Evolutionary conservation across 2,113 vertebrate species (phyloP), one percentile per base, ranked within the genome.

Genomic region (Atherinomorus stipes): DNA sequence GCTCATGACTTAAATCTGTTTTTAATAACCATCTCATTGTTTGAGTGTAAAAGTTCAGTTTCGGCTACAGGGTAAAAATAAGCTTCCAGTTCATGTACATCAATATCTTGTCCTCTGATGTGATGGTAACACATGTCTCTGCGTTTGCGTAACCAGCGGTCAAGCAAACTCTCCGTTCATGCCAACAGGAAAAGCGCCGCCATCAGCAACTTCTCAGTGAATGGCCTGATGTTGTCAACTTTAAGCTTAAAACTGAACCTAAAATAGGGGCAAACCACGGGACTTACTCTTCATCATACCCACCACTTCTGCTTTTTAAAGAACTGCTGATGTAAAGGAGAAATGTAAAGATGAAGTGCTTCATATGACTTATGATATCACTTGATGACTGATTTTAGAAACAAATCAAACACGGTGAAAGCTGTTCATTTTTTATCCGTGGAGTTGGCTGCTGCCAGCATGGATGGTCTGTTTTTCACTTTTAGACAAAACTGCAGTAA

Each of bases 301-400:
- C 40, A 44, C 18, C n/a, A 64, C 78, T 89, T 91, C 88, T 56
- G 78, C 62, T 87, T 87, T 83, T 28, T 28, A 60, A 42, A 81
- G 73, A 76, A 42, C 0, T 0, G 8, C 23, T 42, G 13, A 31
- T 1, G 2, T 19, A 1, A 51, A 57, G 45, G n/a, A 53, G n/a
- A 53, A 50, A 21, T 5, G 25, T 58, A 10, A 57, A 22, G 16
- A 65, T 11, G 2, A 65, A 57, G 45, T 44, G 22, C 18, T 13
- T 26, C 59, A 42, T 51, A 67, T 80, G 44, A 71, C 45, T 50
- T 26, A 21, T 19, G 19, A 49, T 9, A 47, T 42, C 57, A 53
- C 52, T 4, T 21, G 7, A 11, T 52, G 11, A 53, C 28, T 47
- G 26, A 49, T 28, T 23, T 7, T 4, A 19, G 18, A 15, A 47